These are phyloP conservation scores for Megaceryle maxima DNA, from an alignment of 2,113 vertebrate species.

Conservation along the genomic window DNA sequence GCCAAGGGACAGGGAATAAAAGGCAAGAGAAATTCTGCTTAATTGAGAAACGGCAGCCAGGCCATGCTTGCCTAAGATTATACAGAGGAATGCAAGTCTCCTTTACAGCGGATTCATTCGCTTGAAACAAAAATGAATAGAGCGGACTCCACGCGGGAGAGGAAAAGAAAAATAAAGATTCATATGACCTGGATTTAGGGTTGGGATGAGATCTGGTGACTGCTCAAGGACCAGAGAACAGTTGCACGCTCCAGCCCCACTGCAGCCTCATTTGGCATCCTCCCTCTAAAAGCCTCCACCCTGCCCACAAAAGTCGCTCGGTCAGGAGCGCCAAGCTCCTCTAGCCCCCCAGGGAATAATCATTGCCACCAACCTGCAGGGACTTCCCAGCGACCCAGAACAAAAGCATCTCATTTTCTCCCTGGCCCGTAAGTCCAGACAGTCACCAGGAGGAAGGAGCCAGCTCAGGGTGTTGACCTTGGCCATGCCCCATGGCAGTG, in stretches of 20 bases:
- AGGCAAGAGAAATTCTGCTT: constrained; percentile 23
- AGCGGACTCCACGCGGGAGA: neutral
- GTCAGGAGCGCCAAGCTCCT: neutral
- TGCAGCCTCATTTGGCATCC: neutral
- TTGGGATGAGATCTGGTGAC: neutral
- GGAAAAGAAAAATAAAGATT: constrained; percentile 18
- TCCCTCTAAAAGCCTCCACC: neutral
- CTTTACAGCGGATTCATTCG: constrained; percentile 34
- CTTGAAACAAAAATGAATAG: constrained; percentile 46
- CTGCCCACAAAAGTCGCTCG: fast-evolving
- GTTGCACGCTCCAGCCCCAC: fast-evolving
- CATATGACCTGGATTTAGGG: neutral
- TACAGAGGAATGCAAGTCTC: constrained; percentile 23
- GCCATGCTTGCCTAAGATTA: constrained; percentile 27
- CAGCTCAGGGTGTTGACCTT: neutral
- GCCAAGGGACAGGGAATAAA: neutral
- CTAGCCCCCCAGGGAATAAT: fast-evolving
- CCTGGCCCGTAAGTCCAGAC: fast-evolving
- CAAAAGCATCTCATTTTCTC: neutral
- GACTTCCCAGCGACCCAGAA: neutral
- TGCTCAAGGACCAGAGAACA: fast-evolving
- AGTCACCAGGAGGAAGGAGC: neutral
- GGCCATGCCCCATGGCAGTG: neutral
- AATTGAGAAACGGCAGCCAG: constrained; percentile 29
- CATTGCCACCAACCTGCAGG: neutral